Base-by-base conservation (phyloP, 2,888 invertebrate species). In the Eupsilia transversa region DNA sequence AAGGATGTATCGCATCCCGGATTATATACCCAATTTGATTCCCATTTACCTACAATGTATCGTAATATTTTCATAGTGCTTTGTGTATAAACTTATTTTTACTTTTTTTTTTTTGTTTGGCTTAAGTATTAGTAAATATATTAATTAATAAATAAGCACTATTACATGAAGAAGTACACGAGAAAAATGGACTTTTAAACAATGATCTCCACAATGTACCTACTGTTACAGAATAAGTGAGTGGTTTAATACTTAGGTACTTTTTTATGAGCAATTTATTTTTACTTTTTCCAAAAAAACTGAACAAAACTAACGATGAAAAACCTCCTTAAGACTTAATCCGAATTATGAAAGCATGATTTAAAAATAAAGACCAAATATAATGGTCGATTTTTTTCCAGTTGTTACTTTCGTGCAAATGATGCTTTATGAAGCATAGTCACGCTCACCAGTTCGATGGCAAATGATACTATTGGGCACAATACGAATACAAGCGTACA, bases 371-470 rank as follows among this genome's bases (percentile, higher is more conserved):
- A 68, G 20, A 33, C 65, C 30, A 54, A 68, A 64, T 79, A 46
- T 49, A 83, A 33, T 20, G 41, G 14, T 65, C n/a, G 66, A 20
- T 49, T 72, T 72, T 46, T 71, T 72, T 68, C 54, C 61, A 57
- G 59, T 59, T 66, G 49, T 56, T 56, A 57, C 33, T 63, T 70
- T 70, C 81, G 74, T 81, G 81, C 74, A 63, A 66, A 80, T 84
- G 54, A 64, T 60, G 69, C 54, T 80, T 80, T 79, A 81, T 81
- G 84, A 80, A 64, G 41, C 27, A 56, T 38, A 80, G 84, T 84
- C 84, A 80, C 81, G 66, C 84, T 66, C 52, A 33, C n/a, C 54
- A 30, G 66, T 64, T 70, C 54, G 66, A 80, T 74, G 17, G 33
- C 2, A 67, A 63, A 64, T 59, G 35, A 43, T 82, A 68, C 33